Percentiles rank a stretch among this genome's conserved stretches.
These are phyloP conservation scores for Nomada goodeniana DNA, from an alignment of 2,888 invertebrate genomes.

Conservation along the genomic window DNA sequence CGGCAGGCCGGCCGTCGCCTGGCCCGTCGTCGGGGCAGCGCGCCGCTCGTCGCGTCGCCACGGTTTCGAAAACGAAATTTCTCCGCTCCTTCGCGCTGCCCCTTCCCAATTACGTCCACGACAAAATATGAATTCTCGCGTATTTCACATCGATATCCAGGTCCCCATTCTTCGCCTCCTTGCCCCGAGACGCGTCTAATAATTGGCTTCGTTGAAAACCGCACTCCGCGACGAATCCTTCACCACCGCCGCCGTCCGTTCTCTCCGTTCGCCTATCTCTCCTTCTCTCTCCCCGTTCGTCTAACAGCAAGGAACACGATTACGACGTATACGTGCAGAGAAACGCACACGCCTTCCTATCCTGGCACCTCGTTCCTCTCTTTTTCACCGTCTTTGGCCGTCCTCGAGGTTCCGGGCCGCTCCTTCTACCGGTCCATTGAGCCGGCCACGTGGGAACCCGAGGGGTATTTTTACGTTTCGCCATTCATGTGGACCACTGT, in stretches of 20 bases:
- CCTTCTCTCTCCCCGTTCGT: conserved; percentile 26
- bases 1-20: too few species aligned
- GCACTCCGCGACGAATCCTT: conserved; percentile 83
- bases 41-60: not conserved
- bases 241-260: conserved; percentile 43
- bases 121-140: conserved; percentile 63
- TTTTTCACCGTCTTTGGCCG: conserved; percentile 33
- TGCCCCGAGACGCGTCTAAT: conserved; percentile 81
- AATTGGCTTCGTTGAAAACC: conserved; percentile 84
- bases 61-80: conserved; percentile 43
- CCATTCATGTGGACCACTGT: conserved; percentile 82
- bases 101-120: conserved; percentile 47
- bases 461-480: conserved; percentile 83
- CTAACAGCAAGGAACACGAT: conserved; percentile 35
- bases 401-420: conserved; percentile 50
- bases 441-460: conserved; percentile 82
- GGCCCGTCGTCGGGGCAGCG: too few species aligned
- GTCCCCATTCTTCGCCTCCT: conserved; percentile 50
- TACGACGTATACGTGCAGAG: too few species aligned
- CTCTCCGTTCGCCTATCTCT: conserved; percentile 30
- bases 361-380: conserved; percentile 63
- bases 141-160: conserved; percentile 66
- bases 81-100: conserved; percentile 30
- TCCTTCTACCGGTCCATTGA: conserved; percentile 76
- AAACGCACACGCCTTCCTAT: conserved; percentile 43